Base-by-base conservation (phyloP, 1,140 invertebrate species). In the Cyclina sinensis region DNA sequence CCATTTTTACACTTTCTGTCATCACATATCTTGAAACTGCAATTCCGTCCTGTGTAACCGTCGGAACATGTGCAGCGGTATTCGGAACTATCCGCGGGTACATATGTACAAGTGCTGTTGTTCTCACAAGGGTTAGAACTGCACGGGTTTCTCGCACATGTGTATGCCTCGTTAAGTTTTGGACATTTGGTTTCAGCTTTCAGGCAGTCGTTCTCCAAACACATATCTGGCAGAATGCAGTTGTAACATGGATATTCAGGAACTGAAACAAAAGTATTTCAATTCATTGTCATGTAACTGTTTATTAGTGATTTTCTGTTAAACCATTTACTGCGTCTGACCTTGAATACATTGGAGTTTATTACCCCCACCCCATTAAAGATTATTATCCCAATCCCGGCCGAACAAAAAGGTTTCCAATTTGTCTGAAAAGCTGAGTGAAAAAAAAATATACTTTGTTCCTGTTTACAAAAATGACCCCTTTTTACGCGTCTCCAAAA, bases 171-270 rank as follows among this genome's bases (percentile, higher is more conserved):
- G 1, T 73, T 37, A 1, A 73, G 68, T 39, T 32, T 37, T 35
- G 2, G 14, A 37, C 68, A 73, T n/a, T 73, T 32, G 30, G 37
- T 73, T n/a, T 73, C 68, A 18, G 68, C 3, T 11, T 11, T 3
- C n/a, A 73, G 30, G 16, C 68, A 73, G 7, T 37, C 68, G 16
- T 32, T 12, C 16, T 32, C 12, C 35, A 2, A 21, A 39, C 68
- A 73, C 5, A 9, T 21, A 18, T 73, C 30, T 16, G 5, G 16
- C n/a, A 14, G 9, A 18, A 14, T 18, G 21, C 68, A 73, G 7
- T 39, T 37, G n/a, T 39, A 73, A 43, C 68, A 73, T 39, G 68
- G 68, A 43, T 73, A 73, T 39, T 73, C 68, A n/a, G 68, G 68
- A 39, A 37, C 68, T 73, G 32, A 43, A 37, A 65, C 14, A 7